These are phyloP conservation scores for Lysandra coridon DNA, from an alignment of 2,888 invertebrate species.

Conservation along the genomic window DNA sequence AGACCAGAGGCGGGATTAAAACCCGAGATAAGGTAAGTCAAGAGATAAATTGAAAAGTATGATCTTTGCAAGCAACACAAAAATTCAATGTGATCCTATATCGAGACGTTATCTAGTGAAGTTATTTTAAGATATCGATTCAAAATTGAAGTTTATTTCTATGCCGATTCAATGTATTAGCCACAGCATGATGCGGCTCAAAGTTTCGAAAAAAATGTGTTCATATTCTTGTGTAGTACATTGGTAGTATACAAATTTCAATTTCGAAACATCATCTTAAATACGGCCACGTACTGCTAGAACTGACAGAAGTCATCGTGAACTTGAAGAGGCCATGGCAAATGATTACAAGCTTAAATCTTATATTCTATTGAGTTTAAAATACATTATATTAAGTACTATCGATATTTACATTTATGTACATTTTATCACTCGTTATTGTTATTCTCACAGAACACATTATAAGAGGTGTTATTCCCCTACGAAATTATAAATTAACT, in stretches of 20 bases:
- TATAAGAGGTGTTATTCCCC: not conserved
- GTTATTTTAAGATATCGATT: not conserved
- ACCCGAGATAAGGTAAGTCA: not conserved
- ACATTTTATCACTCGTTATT: not conserved
- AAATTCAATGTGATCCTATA: not conserved
- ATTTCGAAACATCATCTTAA: too few species aligned
- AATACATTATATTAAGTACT: not conserved
- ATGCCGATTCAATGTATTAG: too few species aligned
- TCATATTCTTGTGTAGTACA: too few species aligned
- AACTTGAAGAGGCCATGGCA: not conserved
- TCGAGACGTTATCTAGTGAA: not conserved
- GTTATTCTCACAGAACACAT: too few species aligned
- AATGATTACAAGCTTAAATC: not conserved
- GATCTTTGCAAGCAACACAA: not conserved
- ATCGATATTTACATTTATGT: not conserved
- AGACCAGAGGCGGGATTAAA: too few species aligned
- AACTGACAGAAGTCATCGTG: not conserved
- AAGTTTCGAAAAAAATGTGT: too few species aligned
- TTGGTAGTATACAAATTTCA: too few species aligned
- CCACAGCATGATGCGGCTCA: too few species aligned
- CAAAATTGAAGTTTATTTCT: not conserved
- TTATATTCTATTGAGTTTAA: not conserved
- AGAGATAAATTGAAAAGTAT: not conserved
- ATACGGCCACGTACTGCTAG: too few species aligned
- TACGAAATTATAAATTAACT: too few species aligned